A percentile compares a stretch with the other conserved stretches of the same genome.
Evolutionary conservation across 2,888 invertebrate genomes (phyloP).

Genomic region (Dicyrtoma fusca): DNA sequence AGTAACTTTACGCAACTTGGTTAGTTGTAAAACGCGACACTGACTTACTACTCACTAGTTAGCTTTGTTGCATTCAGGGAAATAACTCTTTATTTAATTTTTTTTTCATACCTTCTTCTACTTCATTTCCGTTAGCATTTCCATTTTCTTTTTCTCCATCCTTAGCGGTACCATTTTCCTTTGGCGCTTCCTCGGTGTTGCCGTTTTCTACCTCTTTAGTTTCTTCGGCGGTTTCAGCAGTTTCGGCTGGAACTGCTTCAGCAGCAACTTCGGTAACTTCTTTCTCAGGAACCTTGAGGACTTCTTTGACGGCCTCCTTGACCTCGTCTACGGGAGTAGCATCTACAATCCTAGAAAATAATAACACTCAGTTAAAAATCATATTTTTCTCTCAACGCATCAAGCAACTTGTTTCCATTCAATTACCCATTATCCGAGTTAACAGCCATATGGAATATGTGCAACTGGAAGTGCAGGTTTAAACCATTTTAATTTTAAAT

Average conservation of each 20-base stretch:
- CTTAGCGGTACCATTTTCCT: constrained; percentile 41
- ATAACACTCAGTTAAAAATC: background rate
- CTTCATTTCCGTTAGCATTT: constrained; percentile 13
- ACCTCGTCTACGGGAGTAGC: constrained; percentile 33
- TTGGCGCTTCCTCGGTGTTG: constrained; percentile 20
- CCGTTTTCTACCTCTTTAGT: constrained; percentile 34
- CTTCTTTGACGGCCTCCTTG: constrained; percentile 30
- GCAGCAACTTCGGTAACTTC: constrained; percentile 17
- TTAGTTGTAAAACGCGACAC: too few relatives aligned
- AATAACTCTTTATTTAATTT: too few relatives aligned
- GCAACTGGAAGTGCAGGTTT: too few relatives aligned
- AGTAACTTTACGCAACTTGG: too few relatives aligned
- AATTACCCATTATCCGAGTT: too few relatives aligned
- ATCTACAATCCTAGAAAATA: constrained; percentile 28
- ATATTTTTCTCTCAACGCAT: too few relatives aligned
- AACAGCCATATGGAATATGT: too few relatives aligned
- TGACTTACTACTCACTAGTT: too few relatives aligned
- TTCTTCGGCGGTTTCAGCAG: constrained; percentile 43
- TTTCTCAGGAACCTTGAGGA: constrained; percentile 6
- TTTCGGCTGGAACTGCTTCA: constrained; percentile 41
- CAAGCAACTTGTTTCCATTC: too few relatives aligned
- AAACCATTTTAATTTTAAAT: too few relatives aligned
- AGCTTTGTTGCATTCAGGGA: too few relatives aligned
- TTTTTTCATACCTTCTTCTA: constrained; percentile 19
- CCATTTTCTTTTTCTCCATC: constrained; percentile 33